phyloP scores from a whole-genome alignment of 1,140 invertebrate species.

The Mizuhopecten yessoensis region DNA sequence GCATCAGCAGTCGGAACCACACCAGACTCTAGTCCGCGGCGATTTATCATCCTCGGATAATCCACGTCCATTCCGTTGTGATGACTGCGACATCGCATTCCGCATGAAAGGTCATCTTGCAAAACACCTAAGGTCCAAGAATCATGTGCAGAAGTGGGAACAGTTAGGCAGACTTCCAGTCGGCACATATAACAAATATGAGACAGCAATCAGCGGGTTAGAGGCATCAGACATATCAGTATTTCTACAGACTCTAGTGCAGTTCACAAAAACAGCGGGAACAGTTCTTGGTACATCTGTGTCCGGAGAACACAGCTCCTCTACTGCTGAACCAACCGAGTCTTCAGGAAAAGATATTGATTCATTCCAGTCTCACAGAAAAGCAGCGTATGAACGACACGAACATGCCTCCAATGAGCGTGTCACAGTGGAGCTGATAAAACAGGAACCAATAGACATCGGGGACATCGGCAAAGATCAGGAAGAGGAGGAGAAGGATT shows the following conservation, averaged over 20 bases:
- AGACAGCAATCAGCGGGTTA: conserved; percentile 93
- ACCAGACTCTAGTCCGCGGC: conserved; percentile 91
- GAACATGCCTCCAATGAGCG: conserved; percentile 58
- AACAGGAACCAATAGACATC: conserved; percentile 64
- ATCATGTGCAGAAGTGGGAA: conserved; percentile 98
- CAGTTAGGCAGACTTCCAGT: conserved; percentile 96
- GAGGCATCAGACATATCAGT: conserved; percentile 93
- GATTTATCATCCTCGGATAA: conserved; percentile 89
- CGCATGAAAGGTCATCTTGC: conserved; percentile 97
- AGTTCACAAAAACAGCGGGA: conserved; percentile 40
- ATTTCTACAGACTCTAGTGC: conserved; percentile 88
- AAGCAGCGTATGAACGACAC: conserved; percentile 57
- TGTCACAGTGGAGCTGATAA: conserved; percentile 71
- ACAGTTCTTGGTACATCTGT: neutral
- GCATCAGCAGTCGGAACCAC: conserved; percentile 91
- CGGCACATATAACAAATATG: conserved; percentile 97
- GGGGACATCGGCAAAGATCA: conserved; percentile 53
- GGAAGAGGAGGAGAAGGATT: conserved; percentile 45
- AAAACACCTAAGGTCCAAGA: conserved; percentile 97
- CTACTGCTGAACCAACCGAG: neutral
- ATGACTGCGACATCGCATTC: conserved; percentile 97
- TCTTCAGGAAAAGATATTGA: neutral
- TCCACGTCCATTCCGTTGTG: conserved; percentile 92
- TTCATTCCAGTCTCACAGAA: conserved; percentile 38
- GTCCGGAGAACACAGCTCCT: neutral